These are phyloP conservation scores for Nyctereutes procyonoides DNA, from an alignment of 2,113 vertebrate species.

Conservation along the genomic window DNA sequence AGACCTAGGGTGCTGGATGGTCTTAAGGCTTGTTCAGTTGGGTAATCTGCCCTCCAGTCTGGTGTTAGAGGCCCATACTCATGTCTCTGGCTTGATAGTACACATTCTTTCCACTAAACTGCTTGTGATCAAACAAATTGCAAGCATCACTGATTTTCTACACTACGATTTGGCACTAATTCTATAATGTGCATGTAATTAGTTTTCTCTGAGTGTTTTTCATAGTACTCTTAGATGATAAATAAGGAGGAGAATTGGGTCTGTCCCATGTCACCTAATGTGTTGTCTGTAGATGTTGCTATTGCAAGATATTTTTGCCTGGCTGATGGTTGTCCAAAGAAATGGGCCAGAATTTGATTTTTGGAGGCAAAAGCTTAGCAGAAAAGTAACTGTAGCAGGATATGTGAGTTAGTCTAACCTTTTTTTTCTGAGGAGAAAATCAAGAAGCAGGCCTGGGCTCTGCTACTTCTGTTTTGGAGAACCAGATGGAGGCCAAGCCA, in stretches of 20 bases:
- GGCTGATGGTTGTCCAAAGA: neutral
- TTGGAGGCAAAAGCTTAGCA: neutral
- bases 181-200: neutral
- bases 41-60: neutral
- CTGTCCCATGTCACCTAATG: rapidly evolving
- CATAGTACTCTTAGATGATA: neutral
- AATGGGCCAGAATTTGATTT: neutral
- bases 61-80: neutral
- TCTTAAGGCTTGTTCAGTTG: too few relatives aligned
- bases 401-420: neutral
- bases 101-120: neutral
- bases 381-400: neutral
- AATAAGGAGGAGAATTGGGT: neutral
- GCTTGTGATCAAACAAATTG: neutral
- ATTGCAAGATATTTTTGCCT: neutral
- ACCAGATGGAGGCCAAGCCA: too few relatives aligned
- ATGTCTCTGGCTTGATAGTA: neutral
- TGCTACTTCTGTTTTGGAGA: too few relatives aligned
- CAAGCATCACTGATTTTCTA: neutral
- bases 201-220: neutral
- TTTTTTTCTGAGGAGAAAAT: neutral
- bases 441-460: too few relatives aligned
- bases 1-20: neutral
- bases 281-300: neutral
- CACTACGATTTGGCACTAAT: neutral